These are phyloP conservation scores for Ethmia dodecea DNA, from an alignment of 2,888 invertebrate genomes.

Conservation along the genomic window DNA sequence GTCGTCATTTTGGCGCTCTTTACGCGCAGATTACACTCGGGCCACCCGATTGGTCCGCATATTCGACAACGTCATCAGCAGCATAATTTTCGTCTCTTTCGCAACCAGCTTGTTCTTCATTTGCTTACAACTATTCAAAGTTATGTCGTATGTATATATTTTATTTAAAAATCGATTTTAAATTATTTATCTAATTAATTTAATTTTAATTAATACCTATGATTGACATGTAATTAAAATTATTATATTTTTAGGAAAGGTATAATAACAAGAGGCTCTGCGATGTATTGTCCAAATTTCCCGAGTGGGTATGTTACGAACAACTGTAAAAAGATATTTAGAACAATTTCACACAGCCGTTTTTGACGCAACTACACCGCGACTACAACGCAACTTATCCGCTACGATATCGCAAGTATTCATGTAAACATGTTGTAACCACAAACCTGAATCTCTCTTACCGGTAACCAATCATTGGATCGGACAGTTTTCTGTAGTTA, in stretches of 20 bases:
- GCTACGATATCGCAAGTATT: no score
- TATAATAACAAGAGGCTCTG: neutral
- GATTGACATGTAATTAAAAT: neutral
- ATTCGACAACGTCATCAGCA: slow-evolving; percentile 78
- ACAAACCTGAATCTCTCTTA: no score
- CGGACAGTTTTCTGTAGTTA: no score
- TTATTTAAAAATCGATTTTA: no score
- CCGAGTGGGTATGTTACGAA: no score
- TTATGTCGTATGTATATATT: slow-evolving; percentile 74
- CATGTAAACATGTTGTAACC: no score
- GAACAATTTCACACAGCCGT: no score
- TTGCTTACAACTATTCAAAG: slow-evolving; percentile 81
- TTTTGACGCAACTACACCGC: no score
- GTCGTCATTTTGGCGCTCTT: slow-evolving; percentile 37
- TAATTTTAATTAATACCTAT: neutral
- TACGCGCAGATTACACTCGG: slow-evolving; percentile 80
- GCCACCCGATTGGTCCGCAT: slow-evolving; percentile 73
- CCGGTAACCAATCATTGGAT: no score
- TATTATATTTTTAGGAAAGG: slow-evolving; percentile 17
- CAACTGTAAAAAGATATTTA: no score
- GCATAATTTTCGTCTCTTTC: slow-evolving; percentile 79
- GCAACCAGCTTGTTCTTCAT: slow-evolving; percentile 82
- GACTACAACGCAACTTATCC: no score
- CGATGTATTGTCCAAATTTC: no score
- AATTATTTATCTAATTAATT: neutral